Conservation (phyloP, 2,797 vertebrate genomes). For the Premnoplex brunnescens region DNA sequence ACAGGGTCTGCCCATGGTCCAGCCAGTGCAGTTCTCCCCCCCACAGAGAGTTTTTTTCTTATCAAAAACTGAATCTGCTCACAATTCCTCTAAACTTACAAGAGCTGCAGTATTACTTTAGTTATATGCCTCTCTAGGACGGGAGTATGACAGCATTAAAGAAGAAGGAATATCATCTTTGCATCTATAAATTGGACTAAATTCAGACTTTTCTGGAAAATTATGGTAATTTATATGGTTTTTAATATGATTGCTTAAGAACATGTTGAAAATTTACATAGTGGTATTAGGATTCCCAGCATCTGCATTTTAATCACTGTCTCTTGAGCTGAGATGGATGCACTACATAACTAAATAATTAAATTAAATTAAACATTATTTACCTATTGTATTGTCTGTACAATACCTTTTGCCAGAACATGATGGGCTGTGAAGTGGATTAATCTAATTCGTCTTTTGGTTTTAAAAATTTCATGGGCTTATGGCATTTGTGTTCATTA, state of each 20-base stretch:
- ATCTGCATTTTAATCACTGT: background rate
- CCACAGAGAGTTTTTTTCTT: background rate
- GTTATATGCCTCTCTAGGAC: background rate
- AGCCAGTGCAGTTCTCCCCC: background rate
- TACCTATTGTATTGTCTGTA: background rate
- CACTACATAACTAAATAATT: slow-evolving; percentile 2
- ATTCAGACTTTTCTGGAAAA: background rate
- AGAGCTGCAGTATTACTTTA: background rate
- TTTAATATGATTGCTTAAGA: background rate
- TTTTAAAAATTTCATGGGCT: slow-evolving; percentile 27
- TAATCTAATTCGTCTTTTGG: background rate
- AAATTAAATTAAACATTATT: slow-evolving; percentile 15
- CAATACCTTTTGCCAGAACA: background rate
- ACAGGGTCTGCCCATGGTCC: background rate
- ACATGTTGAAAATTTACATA: background rate
- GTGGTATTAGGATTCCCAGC: background rate
- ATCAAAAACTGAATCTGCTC: background rate
- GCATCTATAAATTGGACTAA: background rate
- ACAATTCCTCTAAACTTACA: background rate
- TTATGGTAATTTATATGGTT: background rate
- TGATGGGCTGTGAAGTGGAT: background rate
- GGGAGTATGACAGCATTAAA: background rate
- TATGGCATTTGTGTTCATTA: slow-evolving; percentile 5
- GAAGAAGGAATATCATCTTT: background rate
- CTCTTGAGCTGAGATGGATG: background rate